A percentile compares a stretch with the other conserved stretches of the same genome.
Evolutionary conservation across 1,140 invertebrate genomes (phyloP).

Genomic region (Saccostrea echinata): DNA sequence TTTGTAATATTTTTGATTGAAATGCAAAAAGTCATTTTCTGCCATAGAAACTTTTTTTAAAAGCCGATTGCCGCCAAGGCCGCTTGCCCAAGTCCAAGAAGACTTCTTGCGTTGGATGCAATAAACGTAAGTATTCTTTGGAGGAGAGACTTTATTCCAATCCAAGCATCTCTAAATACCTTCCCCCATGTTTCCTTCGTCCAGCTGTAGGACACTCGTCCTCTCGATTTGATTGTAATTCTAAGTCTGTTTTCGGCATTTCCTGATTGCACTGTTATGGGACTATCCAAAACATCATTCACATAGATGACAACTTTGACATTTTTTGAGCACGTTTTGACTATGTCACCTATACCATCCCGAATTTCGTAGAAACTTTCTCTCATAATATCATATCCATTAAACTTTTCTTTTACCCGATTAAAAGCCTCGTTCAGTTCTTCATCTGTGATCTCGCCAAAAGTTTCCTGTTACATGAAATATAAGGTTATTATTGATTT

Average conservation of each 20-base stretch:
- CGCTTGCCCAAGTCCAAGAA: not conserved
- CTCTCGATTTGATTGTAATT: not conserved
- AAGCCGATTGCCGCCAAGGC: not conserved
- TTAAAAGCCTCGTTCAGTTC: not conserved
- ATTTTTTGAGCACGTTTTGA: not conserved
- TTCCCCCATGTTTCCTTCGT: conserved; percentile 8
- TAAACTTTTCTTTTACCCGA: not conserved
- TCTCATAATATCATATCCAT: not conserved
- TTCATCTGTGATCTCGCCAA: not conserved
- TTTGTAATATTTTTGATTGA: not conserved
- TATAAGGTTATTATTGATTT: not conserved
- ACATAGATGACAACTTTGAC: conserved; percentile 2
- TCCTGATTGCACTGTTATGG: not conserved
- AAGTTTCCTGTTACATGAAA: not conserved
- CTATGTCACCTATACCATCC: not conserved
- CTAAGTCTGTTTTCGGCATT: not conserved
- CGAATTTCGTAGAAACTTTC: not conserved
- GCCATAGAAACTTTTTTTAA: not conserved
- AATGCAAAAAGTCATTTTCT: not conserved
- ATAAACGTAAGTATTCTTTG: not conserved
- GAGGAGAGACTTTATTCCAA: not conserved
- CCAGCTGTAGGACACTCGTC: not conserved
- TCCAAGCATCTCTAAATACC: conserved; percentile 1
- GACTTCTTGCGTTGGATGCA: not conserved
- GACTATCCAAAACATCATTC: not conserved